phyloP scores from a whole-genome alignment of 1,140 invertebrate species.

The Bombus cullumanus region DNA sequence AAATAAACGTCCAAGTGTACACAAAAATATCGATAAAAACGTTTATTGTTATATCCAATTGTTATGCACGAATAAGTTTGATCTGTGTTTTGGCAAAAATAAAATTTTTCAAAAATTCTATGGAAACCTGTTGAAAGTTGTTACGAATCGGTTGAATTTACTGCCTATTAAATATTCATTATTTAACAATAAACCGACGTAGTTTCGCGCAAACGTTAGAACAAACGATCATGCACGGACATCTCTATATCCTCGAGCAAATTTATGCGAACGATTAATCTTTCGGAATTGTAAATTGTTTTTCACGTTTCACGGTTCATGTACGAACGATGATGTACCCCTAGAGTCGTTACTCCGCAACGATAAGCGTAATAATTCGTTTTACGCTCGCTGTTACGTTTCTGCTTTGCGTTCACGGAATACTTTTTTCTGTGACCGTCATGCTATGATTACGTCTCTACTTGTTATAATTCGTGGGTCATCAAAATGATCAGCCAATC shows the following conservation, averaged over 20 bases:
- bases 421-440: conserved; percentile 47
- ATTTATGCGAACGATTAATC: neutral
- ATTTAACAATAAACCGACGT: neutral
- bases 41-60: neutral
- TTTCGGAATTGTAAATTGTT: conserved; percentile 22
- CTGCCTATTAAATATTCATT: neutral
- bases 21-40: neutral
- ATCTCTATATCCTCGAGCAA: neutral
- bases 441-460: conserved; percentile 38
- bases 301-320: neutral
- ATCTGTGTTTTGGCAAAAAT: neutral
- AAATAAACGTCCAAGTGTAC: neutral
- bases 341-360: neutral
- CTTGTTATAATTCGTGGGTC: conserved; percentile 35
- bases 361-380: conserved; percentile 58
- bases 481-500: conserved; percentile 28
- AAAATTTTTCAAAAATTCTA: neutral
- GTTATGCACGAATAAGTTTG: neutral
- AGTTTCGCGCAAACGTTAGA: neutral
- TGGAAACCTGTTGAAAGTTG: too few relatives aligned
- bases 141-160: neutral
- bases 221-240: neutral
- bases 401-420: conserved; percentile 35
- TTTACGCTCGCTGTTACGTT: conserved; percentile 70
- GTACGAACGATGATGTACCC: neutral